Evolutionary conservation across 2,888 invertebrate species (phyloP).

Genomic region (Graphium colonna): DNA sequence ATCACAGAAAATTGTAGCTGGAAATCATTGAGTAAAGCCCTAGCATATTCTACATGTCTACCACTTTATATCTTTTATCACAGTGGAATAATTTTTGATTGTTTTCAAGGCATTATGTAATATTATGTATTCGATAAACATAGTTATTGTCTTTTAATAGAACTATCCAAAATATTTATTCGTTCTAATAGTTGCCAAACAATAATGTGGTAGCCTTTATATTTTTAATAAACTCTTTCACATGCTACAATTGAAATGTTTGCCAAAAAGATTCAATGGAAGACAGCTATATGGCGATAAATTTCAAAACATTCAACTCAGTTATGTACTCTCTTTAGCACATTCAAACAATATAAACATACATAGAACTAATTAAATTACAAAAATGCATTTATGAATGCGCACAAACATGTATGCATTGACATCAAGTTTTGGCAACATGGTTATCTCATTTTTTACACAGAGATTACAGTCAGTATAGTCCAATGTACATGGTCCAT

Average conservation of each 20-base stretch:
- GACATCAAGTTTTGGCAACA: constrained; percentile 56
- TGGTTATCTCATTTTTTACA: constrained; percentile 42
- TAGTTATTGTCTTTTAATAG: constrained; percentile 59
- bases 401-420: constrained; percentile 47
- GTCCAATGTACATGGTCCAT: constrained; percentile 51
- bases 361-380: constrained; percentile 69
- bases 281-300: constrained; percentile 55
- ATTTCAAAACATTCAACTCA: constrained; percentile 45
- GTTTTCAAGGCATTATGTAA: constrained; percentile 59
- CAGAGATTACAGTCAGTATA: constrained; percentile 44
- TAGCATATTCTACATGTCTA: constrained; percentile 69
- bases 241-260: constrained; percentile 71
- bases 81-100: constrained; percentile 62
- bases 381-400: constrained; percentile 69
- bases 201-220: constrained; percentile 52
- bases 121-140: constrained; percentile 46
- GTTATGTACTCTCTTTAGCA: constrained; percentile 51
- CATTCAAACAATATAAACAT: constrained; percentile 53
- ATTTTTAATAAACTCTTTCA: constrained; percentile 42
- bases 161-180: constrained; percentile 18
- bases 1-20: constrained; percentile 82
- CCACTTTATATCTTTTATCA: constrained; percentile 75
- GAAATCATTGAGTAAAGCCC: constrained; percentile 76
- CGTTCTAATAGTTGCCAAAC: constrained; percentile 25
- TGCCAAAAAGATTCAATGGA: constrained; percentile 72